Base-by-base conservation (phyloP, 2,113 vertebrate genomes). In the Zosterops hypoxanthus region DNA sequence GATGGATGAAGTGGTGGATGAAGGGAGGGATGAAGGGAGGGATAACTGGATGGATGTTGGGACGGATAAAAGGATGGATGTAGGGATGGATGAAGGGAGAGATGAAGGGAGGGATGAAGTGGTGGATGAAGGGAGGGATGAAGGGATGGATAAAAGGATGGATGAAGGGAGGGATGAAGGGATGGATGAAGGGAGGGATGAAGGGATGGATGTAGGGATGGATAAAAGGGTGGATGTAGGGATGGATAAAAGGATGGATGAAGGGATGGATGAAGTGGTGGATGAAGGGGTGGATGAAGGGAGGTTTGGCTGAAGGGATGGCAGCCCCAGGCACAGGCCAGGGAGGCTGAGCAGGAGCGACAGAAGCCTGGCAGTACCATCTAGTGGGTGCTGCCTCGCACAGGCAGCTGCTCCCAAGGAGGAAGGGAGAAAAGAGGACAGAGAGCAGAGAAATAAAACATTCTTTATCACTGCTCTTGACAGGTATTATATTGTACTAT, bases 401-500 rank as follows among this genome's bases (percentile, higher is more conserved):
- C 76, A 91, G 94, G 75, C 92, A 92, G 90, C 68, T 4, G 34
- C 91, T 94, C 75, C 90, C 81, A 86, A 86, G 85, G 78, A 82
- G 71, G 84, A 94, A 94, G 86, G 82, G 41, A 96, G 73, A 93
- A 88, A 92, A 94, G 92, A 96, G 96, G 95, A 97, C 95, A 97
- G 95, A 94, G 88, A 97, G 93, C 91, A 93, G 93, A 96, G 96
- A 93, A 97, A 97, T 97, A 97, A 97, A 97, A 97, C 97, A 97
- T 97, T 96, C 92, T 97, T 97, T 97, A 97, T 97, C 97, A 97
- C 96, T 95, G 90, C 61, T 97, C 94, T 96, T 97, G 97, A 97
- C 96, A 97, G 96, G 96, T 97, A 97, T 97, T 97, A 97, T 97
- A 97, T 97, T 97, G 96, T 97, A 96, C 97, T 97, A 97, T 94